phyloP scores from a whole-genome alignment of 2,888 invertebrate genomes.

The Cheilosia scutellata region DNA sequence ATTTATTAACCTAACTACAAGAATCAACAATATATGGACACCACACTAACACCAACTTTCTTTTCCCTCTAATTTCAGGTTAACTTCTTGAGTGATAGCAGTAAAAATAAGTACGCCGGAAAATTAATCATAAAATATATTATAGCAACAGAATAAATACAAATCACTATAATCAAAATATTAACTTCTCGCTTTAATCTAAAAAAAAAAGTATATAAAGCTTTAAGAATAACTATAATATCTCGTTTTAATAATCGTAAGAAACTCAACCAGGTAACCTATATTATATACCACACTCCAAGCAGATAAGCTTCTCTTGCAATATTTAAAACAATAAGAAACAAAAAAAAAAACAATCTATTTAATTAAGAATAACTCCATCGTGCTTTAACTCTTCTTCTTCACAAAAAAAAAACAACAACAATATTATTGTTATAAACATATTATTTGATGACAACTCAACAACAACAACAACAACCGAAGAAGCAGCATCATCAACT shows the following conservation, averaged over 20 bases:
- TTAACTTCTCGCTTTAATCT: constrained; percentile 22
- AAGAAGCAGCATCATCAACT: background rate
- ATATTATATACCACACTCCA: constrained; percentile 14
- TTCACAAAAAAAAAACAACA: constrained; percentile 9
- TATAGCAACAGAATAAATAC: background rate
- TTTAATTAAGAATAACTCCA: constrained; percentile 22
- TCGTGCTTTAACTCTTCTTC: constrained; percentile 44
- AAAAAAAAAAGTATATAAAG: background rate
- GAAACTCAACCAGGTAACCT: constrained; percentile 22
- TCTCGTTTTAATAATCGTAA: constrained; percentile 11
- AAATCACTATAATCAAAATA: constrained; percentile 40
- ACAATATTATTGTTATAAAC: background rate
- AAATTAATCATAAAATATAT: constrained; percentile 14
- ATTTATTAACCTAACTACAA: background rate
- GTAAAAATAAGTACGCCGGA: constrained; percentile 38
- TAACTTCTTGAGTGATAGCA: constrained; percentile 41
- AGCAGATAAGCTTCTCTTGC: constrained; percentile 9
- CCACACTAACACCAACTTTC: background rate
- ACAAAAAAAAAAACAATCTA: background rate
- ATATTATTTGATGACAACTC: background rate
- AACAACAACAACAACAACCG: background rate
- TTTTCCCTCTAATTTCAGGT: constrained; percentile 32
- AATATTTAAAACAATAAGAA: constrained; percentile 1
- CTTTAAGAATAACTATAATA: constrained; percentile 16
- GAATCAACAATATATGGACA: background rate